These are phyloP conservation scores for Leucophora obtusa DNA, from an alignment of 2,888 invertebrate species.

Conservation along the genomic window DNA sequence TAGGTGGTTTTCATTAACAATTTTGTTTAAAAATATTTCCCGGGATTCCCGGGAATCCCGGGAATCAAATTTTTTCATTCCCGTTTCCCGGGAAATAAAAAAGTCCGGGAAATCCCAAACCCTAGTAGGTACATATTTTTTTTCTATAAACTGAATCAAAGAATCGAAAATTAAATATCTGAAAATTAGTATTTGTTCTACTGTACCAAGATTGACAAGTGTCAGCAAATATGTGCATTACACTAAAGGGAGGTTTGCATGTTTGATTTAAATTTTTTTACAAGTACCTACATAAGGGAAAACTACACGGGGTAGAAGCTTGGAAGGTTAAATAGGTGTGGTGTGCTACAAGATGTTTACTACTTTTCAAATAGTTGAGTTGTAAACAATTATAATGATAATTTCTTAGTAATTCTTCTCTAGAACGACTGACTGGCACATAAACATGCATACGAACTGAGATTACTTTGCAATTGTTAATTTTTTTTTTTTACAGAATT, in stretches of 20 bases:
- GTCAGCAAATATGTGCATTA: conserved; percentile 1
- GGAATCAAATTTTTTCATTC: too few relatives aligned
- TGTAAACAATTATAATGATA: conserved; percentile 38
- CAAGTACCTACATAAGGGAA: conserved; percentile 13
- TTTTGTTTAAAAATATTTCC: too few relatives aligned
- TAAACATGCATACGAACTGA: conserved; percentile 1
- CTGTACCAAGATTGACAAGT: conserved; percentile 7
- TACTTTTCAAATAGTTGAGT: conserved; percentile 25
- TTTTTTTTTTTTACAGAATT: conserved; percentile 49
- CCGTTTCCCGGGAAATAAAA: too few relatives aligned
- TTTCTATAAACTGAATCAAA: too few relatives aligned
- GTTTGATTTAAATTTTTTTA: background rate
- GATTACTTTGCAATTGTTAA: conserved; percentile 27
- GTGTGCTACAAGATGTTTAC: conserved; percentile 41
- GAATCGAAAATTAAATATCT: too few relatives aligned
- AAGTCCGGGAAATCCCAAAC: too few relatives aligned
- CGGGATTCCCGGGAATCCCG: too few relatives aligned
- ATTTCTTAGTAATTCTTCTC: conserved; percentile 55
- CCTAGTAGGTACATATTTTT: too few relatives aligned
- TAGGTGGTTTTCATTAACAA: too few relatives aligned
- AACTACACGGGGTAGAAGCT: conserved; percentile 13
- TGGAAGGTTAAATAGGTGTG: conserved; percentile 48
- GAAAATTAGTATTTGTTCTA: background rate
- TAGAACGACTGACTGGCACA: conserved; percentile 1
- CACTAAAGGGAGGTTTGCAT: conserved; percentile 15